phyloP scores from a whole-genome alignment of 1,140 invertebrate species.

The Orius laevigatus region DNA sequence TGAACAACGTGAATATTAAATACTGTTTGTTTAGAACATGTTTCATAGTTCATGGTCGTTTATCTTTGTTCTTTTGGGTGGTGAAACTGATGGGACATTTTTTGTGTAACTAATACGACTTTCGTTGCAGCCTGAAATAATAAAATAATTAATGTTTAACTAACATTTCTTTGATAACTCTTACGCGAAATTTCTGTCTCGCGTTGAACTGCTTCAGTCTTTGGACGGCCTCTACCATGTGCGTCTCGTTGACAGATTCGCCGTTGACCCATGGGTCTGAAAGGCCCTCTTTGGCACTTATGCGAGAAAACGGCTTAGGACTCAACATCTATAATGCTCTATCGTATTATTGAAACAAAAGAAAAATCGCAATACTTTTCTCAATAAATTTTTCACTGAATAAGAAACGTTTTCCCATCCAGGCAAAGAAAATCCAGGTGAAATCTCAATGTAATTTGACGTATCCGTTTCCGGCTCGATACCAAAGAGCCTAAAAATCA shows the following conservation, averaged over 20 bases:
- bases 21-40: too few relatives aligned
- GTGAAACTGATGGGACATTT: neutral
- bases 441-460: too few relatives aligned
- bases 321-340: slow-evolving; percentile 32
- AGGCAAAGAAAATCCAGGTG: too few relatives aligned
- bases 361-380: neutral
- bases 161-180: neutral
- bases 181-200: slow-evolving; percentile 40
- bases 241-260: slow-evolving; percentile 22
- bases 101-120: slow-evolving; percentile 1
- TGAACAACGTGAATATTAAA: too few relatives aligned
- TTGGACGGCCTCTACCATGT: slow-evolving; percentile 28
- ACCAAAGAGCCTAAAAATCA: too few relatives aligned
- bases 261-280: slow-evolving; percentile 35
- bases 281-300: slow-evolving; percentile 31
- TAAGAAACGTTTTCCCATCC: too few relatives aligned
- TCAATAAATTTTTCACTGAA: neutral
- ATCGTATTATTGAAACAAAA: slow-evolving; percentile 19
- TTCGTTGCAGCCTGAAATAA: slow-evolving; percentile 2
- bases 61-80: too few relatives aligned
- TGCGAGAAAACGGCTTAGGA: slow-evolving; percentile 30
- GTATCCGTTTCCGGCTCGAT: too few relatives aligned
- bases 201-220: slow-evolving; percentile 41
- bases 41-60: too few relatives aligned
- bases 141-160: neutral